These are phyloP conservation scores for Mystacornis crossleyi DNA, from an alignment of 2,113 vertebrate species.

Conservation along the genomic window DNA sequence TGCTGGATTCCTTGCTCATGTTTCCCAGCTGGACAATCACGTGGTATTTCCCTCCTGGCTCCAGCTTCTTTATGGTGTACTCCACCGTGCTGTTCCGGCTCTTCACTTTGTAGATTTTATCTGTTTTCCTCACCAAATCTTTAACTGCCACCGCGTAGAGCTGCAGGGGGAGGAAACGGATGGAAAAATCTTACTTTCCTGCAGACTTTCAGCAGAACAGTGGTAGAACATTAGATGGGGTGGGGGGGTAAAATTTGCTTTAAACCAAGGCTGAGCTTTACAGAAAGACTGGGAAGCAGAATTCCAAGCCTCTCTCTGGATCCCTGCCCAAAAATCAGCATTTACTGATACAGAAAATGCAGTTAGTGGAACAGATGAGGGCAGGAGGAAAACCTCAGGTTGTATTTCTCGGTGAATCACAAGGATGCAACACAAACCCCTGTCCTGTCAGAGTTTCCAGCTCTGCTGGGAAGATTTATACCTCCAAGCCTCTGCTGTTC, in stretches of 20 bases:
- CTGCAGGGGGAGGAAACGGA: slow-evolving; percentile 62
- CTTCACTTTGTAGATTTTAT: slow-evolving; percentile 88
- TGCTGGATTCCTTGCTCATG: slow-evolving; percentile 94
- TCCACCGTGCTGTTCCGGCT: slow-evolving; percentile 91
- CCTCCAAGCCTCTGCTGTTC: not conserved
- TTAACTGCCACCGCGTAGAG: slow-evolving; percentile 86
- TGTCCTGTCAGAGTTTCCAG: not conserved
- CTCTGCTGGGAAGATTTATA: not conserved
- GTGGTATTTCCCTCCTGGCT: slow-evolving; percentile 91
- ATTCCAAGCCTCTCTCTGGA: not conserved
- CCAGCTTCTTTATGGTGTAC: slow-evolving; percentile 84
- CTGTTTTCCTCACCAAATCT: slow-evolving; percentile 87
- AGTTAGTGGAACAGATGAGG: not conserved
- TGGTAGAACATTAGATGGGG: rapidly evolving
- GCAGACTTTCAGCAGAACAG: not conserved
- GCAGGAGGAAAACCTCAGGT: not conserved
- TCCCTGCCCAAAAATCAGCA: not conserved
- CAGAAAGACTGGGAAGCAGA: not conserved
- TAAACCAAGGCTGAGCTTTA: not conserved
- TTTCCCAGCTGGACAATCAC: slow-evolving; percentile 90
- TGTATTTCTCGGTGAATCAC: not conserved
- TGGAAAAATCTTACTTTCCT: not conserved
- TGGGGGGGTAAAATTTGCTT: not conserved
- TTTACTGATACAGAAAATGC: not conserved
- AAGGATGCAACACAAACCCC: not conserved